A percentile compares a stretch with the other conserved stretches of the same genome.
These are phyloP conservation scores for Poeciliopsis gracilis DNA, from an alignment of 2,797 vertebrate genomes.

Conservation along the genomic window DNA sequence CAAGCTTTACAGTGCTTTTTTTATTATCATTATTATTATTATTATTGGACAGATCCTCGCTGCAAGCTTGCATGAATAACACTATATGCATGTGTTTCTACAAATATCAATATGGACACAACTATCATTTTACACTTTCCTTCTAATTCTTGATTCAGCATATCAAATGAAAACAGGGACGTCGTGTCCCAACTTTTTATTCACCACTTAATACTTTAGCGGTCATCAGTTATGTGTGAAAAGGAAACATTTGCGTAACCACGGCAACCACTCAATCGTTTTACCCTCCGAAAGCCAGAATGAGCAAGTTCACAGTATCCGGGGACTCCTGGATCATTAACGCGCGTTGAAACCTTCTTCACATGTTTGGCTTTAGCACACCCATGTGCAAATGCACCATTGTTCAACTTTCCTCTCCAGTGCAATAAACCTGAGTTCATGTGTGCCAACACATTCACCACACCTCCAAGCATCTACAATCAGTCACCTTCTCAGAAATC, in stretches of 20 bases:
- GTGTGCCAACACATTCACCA: conserved; percentile 13
- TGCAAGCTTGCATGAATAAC: neutral
- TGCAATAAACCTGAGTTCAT: conserved; percentile 3
- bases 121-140: neutral
- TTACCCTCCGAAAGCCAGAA: conserved; percentile 46
- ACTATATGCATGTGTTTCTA: neutral
- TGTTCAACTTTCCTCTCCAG: conserved; percentile 37
- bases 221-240: conserved; percentile 42
- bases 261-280: conserved; percentile 47
- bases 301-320: conserved; percentile 38
- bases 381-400: conserved; percentile 46
- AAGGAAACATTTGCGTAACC: conserved; percentile 51
- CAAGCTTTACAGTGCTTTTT: neutral
- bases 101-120: neutral
- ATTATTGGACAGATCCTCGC: neutral
- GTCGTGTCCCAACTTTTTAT: conserved; percentile 36
- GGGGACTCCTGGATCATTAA: conserved; percentile 59
- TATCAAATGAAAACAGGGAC: conserved; percentile 25
- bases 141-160: neutral
- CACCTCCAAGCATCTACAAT: conserved; percentile 55
- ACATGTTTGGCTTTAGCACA: conserved; percentile 57
- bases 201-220: conserved; percentile 35
- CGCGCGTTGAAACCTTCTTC: conserved; percentile 42
- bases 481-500: conserved; percentile 45
- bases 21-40: neutral